Percentiles rank a stretch among this genome's conserved stretches.
phyloP scores from a whole-genome alignment of 2,888 invertebrate genomes.

The Argyra leucocephala region DNA sequence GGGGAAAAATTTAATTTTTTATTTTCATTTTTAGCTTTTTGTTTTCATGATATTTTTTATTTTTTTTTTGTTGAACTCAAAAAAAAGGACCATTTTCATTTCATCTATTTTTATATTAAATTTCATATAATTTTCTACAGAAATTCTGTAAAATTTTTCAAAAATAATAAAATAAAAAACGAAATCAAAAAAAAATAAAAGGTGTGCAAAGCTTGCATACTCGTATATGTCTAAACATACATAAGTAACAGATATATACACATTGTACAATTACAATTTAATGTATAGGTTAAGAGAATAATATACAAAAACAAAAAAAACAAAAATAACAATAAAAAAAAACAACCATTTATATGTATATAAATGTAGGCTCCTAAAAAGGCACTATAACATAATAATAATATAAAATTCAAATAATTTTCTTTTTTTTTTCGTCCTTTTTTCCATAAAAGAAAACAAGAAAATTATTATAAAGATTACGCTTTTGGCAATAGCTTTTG shows the following conservation, averaged over 20 bases:
- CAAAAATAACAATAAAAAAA: no score
- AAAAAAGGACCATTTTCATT: neutral
- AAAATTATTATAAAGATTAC: slow-evolving; percentile 3
- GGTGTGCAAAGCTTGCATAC: no score
- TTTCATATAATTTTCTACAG: neutral
- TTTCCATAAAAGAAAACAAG: neutral
- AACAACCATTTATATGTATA: no score
- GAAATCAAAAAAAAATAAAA: no score
- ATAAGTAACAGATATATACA: no score
- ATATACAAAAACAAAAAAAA: no score
- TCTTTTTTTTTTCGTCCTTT: neutral
- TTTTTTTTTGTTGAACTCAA: neutral
- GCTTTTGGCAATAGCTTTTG: neutral
- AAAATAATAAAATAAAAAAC: no score
- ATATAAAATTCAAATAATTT: neutral
- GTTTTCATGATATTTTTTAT: neutral
- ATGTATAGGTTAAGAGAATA: no score
- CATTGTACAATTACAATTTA: no score
- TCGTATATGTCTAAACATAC: no score
- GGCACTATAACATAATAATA: neutral
- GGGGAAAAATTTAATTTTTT: neutral
- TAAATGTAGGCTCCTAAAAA: neutral
- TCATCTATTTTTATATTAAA: neutral
- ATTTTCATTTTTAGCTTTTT: neutral
- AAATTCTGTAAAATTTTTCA: neutral